These are phyloP conservation scores for Sebastes paucispinis DNA, from an alignment of 2,797 vertebrate genomes.

Conservation along the genomic window DNA sequence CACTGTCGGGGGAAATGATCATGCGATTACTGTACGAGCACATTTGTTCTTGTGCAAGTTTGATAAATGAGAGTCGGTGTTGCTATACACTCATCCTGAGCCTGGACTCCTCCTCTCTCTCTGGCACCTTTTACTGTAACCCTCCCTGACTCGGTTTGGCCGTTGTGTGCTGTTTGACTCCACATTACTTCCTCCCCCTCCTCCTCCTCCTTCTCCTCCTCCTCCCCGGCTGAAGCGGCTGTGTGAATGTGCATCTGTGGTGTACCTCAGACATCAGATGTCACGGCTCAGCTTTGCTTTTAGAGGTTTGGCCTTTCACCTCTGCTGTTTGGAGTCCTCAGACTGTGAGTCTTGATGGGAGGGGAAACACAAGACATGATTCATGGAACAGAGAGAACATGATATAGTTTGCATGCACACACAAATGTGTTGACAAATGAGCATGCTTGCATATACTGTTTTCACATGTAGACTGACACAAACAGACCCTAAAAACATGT, in stretches of 20 bases:
- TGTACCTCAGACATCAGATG: conserved; percentile 46
- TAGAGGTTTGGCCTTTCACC: conserved; percentile 44
- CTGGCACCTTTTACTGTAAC: background rate
- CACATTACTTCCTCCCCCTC: background rate
- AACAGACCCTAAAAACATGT: background rate
- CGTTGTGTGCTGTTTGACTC: background rate
- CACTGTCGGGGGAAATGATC: background rate
- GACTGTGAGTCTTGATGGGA: background rate
- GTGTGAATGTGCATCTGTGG: conserved; percentile 30
- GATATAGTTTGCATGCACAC: background rate
- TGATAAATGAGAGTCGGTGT: background rate
- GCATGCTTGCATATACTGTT: background rate
- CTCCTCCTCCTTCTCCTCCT: background rate
- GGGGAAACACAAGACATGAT: background rate
- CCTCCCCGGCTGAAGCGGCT: background rate
- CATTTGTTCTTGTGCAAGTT: conserved; percentile 10
- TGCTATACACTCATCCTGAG: background rate
- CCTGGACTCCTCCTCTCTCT: background rate
- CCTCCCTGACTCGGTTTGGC: background rate
- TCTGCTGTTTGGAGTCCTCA: background rate
- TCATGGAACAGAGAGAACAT: background rate
- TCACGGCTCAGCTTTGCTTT: conserved; percentile 37
- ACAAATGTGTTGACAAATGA: conserved; percentile 11
- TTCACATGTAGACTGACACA: background rate
- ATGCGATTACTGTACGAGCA: background rate